These are phyloP conservation scores for Ischnus inquisitorius DNA, from an alignment of 2,888 invertebrate genomes.

Conservation along the genomic window DNA sequence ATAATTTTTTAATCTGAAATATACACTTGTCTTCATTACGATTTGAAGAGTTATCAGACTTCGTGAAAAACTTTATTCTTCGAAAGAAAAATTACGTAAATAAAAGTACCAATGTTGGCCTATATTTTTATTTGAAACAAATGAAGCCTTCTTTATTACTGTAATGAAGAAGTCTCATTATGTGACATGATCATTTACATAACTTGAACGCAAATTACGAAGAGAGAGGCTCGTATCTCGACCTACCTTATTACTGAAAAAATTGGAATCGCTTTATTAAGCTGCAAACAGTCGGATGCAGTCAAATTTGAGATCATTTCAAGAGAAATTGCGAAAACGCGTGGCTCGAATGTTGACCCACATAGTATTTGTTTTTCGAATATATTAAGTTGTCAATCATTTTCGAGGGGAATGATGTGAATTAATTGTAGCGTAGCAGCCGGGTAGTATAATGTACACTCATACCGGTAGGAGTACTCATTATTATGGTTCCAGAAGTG, in stretches of 20 bases:
- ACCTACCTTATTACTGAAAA: constrained; percentile 9
- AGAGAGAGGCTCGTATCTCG: neutral
- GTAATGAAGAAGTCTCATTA: neutral
- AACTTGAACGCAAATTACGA: constrained; percentile 6
- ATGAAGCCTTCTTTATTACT: neutral
- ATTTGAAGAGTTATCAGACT: neutral
- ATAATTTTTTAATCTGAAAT: neutral
- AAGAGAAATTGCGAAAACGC: constrained; percentile 4
- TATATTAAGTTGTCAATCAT: constrained; percentile 36
- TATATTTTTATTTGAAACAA: constrained; percentile 25
- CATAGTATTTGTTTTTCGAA: neutral
- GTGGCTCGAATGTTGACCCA: neutral
- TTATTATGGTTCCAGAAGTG: constrained; percentile 7
- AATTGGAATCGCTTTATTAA: constrained; percentile 1
- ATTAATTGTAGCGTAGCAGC: constrained; percentile 10
- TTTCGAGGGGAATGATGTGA: neutral
- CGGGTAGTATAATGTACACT: neutral
- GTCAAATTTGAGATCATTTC: neutral
- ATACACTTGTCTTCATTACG: neutral
- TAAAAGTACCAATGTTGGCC: constrained; percentile 28
- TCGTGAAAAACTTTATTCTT: neutral
- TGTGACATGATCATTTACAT: neutral
- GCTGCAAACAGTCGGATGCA: neutral
- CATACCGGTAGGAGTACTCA: neutral
- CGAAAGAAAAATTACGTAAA: neutral